Base-by-base conservation (phyloP, 2,113 vertebrate species). In the Cavia porcellus region DNA sequence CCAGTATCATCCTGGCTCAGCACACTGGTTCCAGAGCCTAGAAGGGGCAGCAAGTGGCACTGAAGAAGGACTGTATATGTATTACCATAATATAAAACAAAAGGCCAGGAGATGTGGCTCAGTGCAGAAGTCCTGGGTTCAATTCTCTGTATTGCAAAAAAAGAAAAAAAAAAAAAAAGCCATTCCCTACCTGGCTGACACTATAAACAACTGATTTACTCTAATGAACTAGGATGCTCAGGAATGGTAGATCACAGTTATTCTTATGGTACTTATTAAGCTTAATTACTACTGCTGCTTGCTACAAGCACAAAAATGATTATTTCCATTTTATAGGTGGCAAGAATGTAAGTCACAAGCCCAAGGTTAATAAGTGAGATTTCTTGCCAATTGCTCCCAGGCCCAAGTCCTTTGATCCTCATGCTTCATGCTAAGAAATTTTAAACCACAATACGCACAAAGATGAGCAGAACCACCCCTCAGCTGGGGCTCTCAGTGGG, bases 391-490 rank as follows among this genome's bases (percentile, higher is more conserved):
- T 42, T 61, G 57, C 32, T 25, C 32, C 50, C 22, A 68, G 30
- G 52, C 4, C 83, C 25, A 57, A 74, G 45, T 82, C 61, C 50
- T 59, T 17, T 12, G 4, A 9, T 19, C 22, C n/a, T 11, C 1
- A 10, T 1, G 35, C 3, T 1, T n/a, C n/a, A 17, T 0, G 70
- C 13, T 66, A 86, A 0, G 1, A 6, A 11, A 62, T 45, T 45
- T 59, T 85, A 32, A 77, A 47, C 45, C 28, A 50, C 28, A 7
- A 14, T 32, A 17, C 6, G 25, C 25, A 47, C 45, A 50, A 9
- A 28, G 28, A 50, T 47, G 50, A 50, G 42, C 74, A 77, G 74
- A 77, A 47, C 25, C 45, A 75, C 0, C 74, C 42, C 32, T 66
- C 9, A 5, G 22, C 55, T 35, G 17, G n/a, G 12, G 5, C 28